Conservation (phyloP, 1,140 invertebrate species). For the Probaryconus sp. region DNA sequence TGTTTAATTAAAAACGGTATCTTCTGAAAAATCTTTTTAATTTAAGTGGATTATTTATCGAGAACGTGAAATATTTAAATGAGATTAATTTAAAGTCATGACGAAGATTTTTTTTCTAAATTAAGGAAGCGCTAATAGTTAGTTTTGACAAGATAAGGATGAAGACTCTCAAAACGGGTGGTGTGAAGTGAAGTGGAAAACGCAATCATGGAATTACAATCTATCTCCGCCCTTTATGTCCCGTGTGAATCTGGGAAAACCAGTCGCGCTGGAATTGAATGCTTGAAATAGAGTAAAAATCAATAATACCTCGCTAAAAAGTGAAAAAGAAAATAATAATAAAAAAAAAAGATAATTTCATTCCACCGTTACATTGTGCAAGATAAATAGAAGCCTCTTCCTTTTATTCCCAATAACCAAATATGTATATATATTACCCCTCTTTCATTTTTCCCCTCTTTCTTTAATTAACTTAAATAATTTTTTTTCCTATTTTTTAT, state of each 20-base stretch:
- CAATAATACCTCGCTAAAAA: conserved; percentile 51
- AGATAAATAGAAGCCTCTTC: conserved; percentile 41
- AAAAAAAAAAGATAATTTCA: conserved; percentile 43
- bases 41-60: no score
- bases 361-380: conserved; percentile 56
- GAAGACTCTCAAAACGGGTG: conserved; percentile 52
- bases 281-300: conserved; percentile 61
- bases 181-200: conserved; percentile 57
- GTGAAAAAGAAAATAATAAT: conserved; percentile 39
- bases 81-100: no score
- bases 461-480: no score
- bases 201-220: conserved; percentile 61
- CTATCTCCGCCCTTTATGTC: conserved; percentile 61
- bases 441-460: no score
- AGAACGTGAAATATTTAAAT: no score
- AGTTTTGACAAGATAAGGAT: conserved; percentile 58
- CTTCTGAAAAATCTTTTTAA: no score
- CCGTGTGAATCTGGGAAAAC: conserved; percentile 60
- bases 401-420: conserved; percentile 18
- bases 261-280: conserved; percentile 61
- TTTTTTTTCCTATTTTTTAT: no score
- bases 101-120: conserved; percentile 20
- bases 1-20: no score
- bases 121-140: conserved; percentile 47
- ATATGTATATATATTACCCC: no score